These are phyloP conservation scores for Drosophila paulistorum DNA, from an alignment of 1,140 invertebrate species.

Conservation along the genomic window DNA sequence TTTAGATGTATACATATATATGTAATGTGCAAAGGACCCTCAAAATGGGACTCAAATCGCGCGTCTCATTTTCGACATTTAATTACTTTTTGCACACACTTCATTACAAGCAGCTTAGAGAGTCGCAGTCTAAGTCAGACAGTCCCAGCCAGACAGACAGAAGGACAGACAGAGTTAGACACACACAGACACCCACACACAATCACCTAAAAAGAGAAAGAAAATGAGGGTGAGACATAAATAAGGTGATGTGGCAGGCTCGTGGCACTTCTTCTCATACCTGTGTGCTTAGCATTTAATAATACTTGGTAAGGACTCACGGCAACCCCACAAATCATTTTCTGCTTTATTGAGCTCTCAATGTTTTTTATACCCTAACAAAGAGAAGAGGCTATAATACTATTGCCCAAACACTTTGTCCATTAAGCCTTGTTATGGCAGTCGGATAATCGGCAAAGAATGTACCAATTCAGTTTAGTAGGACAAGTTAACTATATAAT, in stretches of 20 bases:
- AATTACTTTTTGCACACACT: slow-evolving; percentile 73
- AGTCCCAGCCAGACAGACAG: slow-evolving; percentile 21
- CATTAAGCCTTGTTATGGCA: no score
- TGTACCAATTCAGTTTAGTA: no score
- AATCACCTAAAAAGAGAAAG: slow-evolving; percentile 1
- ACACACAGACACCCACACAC: slow-evolving; percentile 10
- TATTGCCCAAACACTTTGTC: background rate
- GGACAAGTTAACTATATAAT: no score
- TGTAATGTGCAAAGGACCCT: slow-evolving; percentile 24
- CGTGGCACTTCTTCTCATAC: slow-evolving; percentile 4
- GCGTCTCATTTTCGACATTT: slow-evolving; percentile 73
- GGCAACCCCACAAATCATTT: slow-evolving; percentile 54
- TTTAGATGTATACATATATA: background rate
- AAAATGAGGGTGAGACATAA: slow-evolving; percentile 4
- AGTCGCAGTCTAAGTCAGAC: slow-evolving; percentile 19
- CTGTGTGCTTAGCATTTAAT: slow-evolving; percentile 44
- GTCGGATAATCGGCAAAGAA: no score
- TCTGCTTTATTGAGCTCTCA: slow-evolving; percentile 61
- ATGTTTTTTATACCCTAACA: slow-evolving; percentile 24
- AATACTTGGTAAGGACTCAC: slow-evolving; percentile 43
- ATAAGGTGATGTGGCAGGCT: slow-evolving; percentile 19
- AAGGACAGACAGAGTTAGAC: slow-evolving; percentile 6
- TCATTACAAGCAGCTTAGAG: slow-evolving; percentile 69
- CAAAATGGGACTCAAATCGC: slow-evolving; percentile 56
- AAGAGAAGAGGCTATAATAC: background rate